phyloP scores from a whole-genome alignment of 2,888 invertebrate genomes.

The Balanococcus diminutus region DNA sequence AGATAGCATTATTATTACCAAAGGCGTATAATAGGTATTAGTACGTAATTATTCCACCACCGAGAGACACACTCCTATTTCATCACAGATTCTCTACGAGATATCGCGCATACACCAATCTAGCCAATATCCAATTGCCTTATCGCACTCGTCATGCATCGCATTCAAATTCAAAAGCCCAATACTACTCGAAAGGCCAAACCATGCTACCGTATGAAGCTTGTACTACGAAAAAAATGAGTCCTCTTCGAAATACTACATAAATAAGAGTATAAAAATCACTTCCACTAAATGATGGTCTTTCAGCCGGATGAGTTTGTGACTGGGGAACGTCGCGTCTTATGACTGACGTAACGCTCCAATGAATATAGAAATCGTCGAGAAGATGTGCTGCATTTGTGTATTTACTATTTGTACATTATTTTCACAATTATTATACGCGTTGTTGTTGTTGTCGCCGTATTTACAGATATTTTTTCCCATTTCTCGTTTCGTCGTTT shows the following conservation, averaged over 20 bases:
- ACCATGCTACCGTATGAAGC: not conserved
- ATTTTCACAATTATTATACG: conserved; percentile 25
- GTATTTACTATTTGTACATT: conserved; percentile 40
- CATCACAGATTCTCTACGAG: conserved; percentile 4
- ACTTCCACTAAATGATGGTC: not conserved
- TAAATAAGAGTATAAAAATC: not conserved
- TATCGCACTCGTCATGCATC: not conserved
- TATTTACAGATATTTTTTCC: not conserved
- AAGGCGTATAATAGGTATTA: not conserved
- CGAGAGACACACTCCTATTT: not conserved
- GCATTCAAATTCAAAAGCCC: not conserved
- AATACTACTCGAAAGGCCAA: not conserved
- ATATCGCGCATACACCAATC: not conserved
- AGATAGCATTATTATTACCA: not conserved
- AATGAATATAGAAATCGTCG: conserved; percentile 27
- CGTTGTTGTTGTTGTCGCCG: not conserved
- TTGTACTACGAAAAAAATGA: conserved; percentile 1
- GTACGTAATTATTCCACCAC: not conserved
- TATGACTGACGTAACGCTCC: not conserved
- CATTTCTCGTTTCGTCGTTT: not conserved
- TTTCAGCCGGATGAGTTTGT: not conserved
- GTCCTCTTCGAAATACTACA: not conserved
- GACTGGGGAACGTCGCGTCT: not conserved
- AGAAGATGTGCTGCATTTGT: conserved; percentile 54
- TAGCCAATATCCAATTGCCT: not conserved